A percentile compares a stretch with the other conserved stretches of the same genome.
These are phyloP conservation scores for Nothocercus julius DNA, from an alignment of 2,113 vertebrate genomes.

Conservation along the genomic window DNA sequence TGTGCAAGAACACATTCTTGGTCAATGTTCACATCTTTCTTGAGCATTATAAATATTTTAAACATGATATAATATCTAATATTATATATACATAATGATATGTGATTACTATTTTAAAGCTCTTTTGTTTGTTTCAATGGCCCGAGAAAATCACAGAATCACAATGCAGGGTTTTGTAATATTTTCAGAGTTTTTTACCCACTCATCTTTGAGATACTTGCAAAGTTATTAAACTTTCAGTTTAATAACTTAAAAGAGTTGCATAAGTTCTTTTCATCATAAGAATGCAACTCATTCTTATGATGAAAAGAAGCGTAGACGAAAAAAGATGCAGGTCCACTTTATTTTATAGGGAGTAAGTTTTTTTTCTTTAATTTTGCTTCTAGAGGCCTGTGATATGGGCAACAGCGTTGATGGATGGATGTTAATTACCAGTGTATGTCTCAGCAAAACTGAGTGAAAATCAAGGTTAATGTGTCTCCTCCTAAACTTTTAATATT, in stretches of 20 bases:
- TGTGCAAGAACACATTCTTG: not conserved
- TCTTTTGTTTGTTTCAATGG: not conserved
- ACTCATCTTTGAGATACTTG: not conserved
- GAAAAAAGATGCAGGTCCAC: not conserved
- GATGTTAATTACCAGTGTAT: not conserved
- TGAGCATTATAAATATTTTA: not conserved
- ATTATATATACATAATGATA: not conserved
- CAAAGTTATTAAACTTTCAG: not conserved
- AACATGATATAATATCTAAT: too few species aligned
- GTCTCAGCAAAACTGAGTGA: conserved; percentile 14
- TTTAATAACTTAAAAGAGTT: too few species aligned
- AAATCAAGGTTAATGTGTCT: conserved; percentile 39
- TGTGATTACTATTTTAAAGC: not conserved
- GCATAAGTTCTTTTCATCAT: too few species aligned
- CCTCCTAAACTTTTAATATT: conserved; percentile 44
- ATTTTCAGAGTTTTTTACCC: not conserved
- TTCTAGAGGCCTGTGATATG: not conserved
- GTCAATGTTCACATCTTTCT: not conserved
- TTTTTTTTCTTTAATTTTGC: not conserved
- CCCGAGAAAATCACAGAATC: not conserved
- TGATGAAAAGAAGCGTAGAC: not conserved
- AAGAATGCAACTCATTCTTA: not conserved
- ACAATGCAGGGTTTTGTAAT: not conserved
- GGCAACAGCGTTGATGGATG: not conserved
- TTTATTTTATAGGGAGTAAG: not conserved